Conservation (phyloP, 2,797 vertebrate species). For the Acrossocheilus fasciatus region DNA sequence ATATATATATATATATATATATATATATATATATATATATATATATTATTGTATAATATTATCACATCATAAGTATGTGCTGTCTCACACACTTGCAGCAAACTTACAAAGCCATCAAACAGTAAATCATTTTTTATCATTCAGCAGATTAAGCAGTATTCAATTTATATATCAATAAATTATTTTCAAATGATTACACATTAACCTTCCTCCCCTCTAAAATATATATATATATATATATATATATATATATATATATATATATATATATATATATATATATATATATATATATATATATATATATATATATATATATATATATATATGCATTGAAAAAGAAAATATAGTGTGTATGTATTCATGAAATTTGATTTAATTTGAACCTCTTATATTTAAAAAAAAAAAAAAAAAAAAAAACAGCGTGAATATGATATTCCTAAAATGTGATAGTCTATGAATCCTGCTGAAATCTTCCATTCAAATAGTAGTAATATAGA, state of each 20-base stretch:
- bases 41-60: slow-evolving; percentile 10
- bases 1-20: background rate
- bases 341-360: background rate
- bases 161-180: background rate
- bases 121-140: background rate
- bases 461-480: slow-evolving; percentile 12
- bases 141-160: background rate
- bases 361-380: background rate
- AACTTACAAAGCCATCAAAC: slow-evolving; percentile 5
- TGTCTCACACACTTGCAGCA: slow-evolving; percentile 4
- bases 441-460: slow-evolving; percentile 43
- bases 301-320: background rate
- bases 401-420: background rate
- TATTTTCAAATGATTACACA: background rate
- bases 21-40: background rate
- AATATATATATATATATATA: background rate
- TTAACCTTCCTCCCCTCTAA: background rate
- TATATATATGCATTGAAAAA: background rate
- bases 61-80: slow-evolving; percentile 24
- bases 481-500: slow-evolving; percentile 5
- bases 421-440: background rate
- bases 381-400: slow-evolving; percentile 35
- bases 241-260: background rate
- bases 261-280: background rate
- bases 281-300: background rate